Evolutionary conservation across 2,113 vertebrate genomes (phyloP).

Genomic region (Pedionomus torquatus): DNA sequence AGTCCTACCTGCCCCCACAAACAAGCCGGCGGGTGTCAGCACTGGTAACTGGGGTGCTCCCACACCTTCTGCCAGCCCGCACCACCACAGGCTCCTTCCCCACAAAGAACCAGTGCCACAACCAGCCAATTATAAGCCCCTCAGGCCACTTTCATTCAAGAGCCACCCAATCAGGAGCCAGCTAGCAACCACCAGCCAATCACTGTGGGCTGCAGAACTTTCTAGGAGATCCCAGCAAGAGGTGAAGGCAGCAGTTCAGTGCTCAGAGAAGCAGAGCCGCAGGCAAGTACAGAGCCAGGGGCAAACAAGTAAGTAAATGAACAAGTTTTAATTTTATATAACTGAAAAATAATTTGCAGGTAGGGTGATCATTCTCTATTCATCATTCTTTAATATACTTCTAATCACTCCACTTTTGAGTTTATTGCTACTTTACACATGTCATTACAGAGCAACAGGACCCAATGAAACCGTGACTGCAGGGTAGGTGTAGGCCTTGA

Average conservation of each 20-base stretch:
- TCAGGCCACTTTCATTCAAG: background rate
- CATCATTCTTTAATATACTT: slow-evolving; percentile 14
- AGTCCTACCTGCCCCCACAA: too few species aligned
- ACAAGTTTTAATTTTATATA: background rate
- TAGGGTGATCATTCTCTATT: background rate
- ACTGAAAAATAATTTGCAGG: background rate
- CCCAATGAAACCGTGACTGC: background rate
- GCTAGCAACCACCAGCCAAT: too few species aligned
- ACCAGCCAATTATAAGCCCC: rapidly evolving
- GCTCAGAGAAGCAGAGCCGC: rapidly evolving
- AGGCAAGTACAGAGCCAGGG: background rate
- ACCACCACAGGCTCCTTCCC: rapidly evolving
- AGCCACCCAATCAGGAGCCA: background rate
- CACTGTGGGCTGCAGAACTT: background rate
- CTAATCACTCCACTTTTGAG: background rate
- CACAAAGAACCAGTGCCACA: background rate
- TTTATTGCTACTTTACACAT: background rate
- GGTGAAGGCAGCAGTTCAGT: rapidly evolving
- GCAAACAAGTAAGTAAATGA: background rate
- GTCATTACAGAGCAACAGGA: background rate
- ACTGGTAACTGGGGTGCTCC: background rate
- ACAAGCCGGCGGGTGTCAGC: rapidly evolving
- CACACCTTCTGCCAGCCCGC: too few species aligned
- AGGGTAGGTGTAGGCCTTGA: background rate
- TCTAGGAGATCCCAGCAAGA: background rate